These are phyloP conservation scores for Lepilemur ruficaudatus DNA, from an alignment of 2,797 vertebrate genomes.

Conservation along the genomic window DNA sequence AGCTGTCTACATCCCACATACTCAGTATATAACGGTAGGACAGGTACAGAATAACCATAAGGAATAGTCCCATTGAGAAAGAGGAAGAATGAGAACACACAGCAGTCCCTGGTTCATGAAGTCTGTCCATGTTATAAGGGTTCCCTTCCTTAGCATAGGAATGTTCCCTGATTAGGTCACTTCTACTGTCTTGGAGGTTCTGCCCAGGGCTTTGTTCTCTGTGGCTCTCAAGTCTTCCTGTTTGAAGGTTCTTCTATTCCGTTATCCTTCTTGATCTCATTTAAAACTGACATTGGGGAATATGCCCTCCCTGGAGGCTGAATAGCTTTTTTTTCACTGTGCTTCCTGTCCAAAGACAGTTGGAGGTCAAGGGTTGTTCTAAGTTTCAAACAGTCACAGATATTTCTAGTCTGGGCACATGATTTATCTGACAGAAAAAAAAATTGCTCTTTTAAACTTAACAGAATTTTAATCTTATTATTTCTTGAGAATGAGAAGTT, in stretches of 20 bases:
- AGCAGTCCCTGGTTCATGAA: not conserved
- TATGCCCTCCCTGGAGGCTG: not conserved
- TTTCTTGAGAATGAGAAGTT: not conserved
- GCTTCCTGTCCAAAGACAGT: not conserved
- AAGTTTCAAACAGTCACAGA: not conserved
- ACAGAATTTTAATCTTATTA: not conserved
- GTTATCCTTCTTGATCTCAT: not conserved
- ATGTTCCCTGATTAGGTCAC: not conserved
- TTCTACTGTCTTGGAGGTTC: not conserved
- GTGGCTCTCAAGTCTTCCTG: not conserved
- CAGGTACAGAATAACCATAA: not conserved
- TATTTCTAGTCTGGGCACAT: not conserved
- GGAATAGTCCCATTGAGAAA: not conserved
- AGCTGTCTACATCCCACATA: not conserved
- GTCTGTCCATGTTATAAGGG: not conserved
- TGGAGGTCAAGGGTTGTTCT: not conserved
- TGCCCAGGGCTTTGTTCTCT: not conserved
- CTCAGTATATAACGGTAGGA: not conserved
- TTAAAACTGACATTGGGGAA: not conserved
- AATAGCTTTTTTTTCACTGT: not conserved
- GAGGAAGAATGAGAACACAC: not conserved
- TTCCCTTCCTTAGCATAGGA: not conserved
- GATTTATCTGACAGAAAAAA: constrained; percentile 21
- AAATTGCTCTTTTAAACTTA: not conserved
- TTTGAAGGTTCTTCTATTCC: not conserved